Evolutionary conservation across 2,797 vertebrate species (phyloP).

Genomic region (Spinus pinus): DNA sequence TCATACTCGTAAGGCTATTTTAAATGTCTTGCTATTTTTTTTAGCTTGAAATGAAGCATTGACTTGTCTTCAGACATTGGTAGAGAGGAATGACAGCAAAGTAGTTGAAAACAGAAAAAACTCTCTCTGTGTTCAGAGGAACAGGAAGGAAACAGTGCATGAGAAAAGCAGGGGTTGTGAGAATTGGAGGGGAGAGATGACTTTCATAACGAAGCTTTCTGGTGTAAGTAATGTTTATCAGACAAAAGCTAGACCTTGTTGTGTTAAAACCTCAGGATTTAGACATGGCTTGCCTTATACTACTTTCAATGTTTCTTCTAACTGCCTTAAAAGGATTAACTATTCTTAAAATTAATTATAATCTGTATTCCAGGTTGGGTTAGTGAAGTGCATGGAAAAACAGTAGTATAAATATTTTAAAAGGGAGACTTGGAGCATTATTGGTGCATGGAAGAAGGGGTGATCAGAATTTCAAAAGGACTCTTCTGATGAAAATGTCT

Average conservation of each 20-base stretch:
- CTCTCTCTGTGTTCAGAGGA: neutral
- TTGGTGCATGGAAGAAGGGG: neutral
- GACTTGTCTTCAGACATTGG: neutral
- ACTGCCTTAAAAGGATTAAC: neutral
- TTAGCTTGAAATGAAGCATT: neutral
- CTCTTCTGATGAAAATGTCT: neutral
- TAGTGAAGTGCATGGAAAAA: neutral
- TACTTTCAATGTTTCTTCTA: neutral
- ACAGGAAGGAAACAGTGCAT: slow-evolving; percentile 10
- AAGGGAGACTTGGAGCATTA: neutral
- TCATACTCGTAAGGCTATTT: neutral
- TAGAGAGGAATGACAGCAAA: neutral
- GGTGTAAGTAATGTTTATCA: neutral
- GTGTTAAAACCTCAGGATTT: neutral
- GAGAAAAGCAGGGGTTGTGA: neutral
- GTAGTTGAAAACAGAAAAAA: neutral
- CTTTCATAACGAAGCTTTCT: neutral
- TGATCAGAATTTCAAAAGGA: neutral
- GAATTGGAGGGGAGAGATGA: neutral
- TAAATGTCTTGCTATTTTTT: neutral
- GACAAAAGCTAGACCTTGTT: neutral
- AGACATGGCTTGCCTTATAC: neutral
- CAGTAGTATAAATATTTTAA: neutral
- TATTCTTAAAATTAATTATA: neutral
- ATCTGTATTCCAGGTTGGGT: neutral